Conservation (phyloP, 2,888 invertebrate species). For the Euzetes globulus region DNA sequence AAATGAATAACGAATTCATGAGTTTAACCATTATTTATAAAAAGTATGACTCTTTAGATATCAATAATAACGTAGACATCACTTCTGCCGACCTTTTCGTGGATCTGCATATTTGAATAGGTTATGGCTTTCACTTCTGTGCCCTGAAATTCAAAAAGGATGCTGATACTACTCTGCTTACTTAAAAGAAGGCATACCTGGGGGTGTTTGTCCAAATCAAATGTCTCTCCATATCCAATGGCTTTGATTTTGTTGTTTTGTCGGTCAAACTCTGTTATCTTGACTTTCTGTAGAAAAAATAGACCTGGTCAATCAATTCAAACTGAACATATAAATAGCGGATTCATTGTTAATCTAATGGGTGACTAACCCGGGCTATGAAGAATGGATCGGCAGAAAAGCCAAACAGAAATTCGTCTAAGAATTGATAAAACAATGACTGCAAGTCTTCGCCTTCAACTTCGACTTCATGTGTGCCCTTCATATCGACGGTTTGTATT, state of each 20-base stretch:
- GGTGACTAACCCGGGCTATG: constrained; percentile 57
- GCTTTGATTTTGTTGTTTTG: constrained; percentile 71
- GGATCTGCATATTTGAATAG: constrained; percentile 95
- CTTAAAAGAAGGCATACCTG: constrained; percentile 49
- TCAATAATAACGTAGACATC: constrained; percentile 97
- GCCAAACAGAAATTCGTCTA: constrained; percentile 85
- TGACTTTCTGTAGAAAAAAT: constrained; percentile 59
- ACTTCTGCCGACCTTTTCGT: constrained; percentile 57
- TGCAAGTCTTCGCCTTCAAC: constrained; percentile 82
- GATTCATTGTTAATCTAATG: no score
- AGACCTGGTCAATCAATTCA: no score
- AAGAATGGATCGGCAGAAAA: constrained; percentile 87
- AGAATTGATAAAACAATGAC: constrained; percentile 78
- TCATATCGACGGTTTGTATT: constrained; percentile 69
- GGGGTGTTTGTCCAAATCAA: constrained; percentile 83
- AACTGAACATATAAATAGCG: no score
- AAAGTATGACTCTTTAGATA: no score
- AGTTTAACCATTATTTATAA: no score
- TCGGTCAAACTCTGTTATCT: constrained; percentile 75
- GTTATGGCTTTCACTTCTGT: constrained; percentile 99
- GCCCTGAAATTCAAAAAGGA: constrained; percentile 56
- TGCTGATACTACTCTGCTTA: no score
- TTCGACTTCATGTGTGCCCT: constrained; percentile 68
- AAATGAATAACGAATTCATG: no score
- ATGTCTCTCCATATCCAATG: constrained; percentile 79